Conservation (phyloP, 1,140 invertebrate genomes). For the Drosophila sucinea region DNA sequence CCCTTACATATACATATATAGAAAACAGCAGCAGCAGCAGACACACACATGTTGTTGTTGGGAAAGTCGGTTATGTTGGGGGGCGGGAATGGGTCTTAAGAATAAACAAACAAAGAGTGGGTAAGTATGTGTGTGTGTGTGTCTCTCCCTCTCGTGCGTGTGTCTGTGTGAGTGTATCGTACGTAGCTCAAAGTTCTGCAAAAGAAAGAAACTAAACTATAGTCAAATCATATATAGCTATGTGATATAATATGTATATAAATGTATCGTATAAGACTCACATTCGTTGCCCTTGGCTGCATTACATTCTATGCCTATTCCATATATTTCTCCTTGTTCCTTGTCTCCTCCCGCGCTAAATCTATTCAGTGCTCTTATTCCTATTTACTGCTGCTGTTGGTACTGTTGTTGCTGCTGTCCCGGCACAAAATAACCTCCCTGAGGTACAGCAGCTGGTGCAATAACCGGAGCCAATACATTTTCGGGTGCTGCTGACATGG, state of each 20-base stretch:
- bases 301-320: constrained; percentile 24
- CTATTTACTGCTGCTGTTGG: constrained; percentile 29
- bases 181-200: constrained; percentile 60
- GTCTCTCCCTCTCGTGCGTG: constrained; percentile 4
- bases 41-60: neutral
- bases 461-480: constrained; percentile 84
- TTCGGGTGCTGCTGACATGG: constrained; percentile 81
- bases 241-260: neutral
- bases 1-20: constrained; percentile 25
- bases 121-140: constrained; percentile 17
- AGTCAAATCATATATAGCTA: neutral
- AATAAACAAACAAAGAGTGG: constrained; percentile 4
- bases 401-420: constrained; percentile 49
- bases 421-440: constrained; percentile 83
- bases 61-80: neutral
- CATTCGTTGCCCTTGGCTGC: constrained; percentile 42
- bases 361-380: neutral
- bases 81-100: neutral
- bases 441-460: constrained; percentile 81
- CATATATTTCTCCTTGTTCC: neutral
- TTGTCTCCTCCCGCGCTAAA: neutral
- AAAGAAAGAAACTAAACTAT: constrained; percentile 17
- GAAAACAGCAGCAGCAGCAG: neutral
- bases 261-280: neutral
- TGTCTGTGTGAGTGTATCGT: constrained; percentile 26